Evolutionary conservation across 2,113 vertebrate species (phyloP), one percentile per base, ranked within the genome.

Genomic region (Ardeotis arabs): DNA sequence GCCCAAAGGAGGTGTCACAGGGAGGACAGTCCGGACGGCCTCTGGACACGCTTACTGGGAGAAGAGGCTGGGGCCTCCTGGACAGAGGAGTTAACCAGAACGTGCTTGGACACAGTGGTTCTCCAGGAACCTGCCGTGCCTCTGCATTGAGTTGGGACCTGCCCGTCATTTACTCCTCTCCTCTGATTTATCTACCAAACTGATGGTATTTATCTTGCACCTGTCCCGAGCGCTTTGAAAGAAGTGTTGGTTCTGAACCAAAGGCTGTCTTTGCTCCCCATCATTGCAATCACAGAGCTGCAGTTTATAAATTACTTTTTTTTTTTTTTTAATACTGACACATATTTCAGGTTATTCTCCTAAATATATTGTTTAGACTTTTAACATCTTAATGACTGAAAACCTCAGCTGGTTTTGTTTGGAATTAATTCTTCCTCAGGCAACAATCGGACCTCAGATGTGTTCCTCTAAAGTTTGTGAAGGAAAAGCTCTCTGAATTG

Each of bases 1-100:
- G 23, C 41, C 25, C 56, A 47, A 3, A 25, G 45, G 16, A 59
- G 9, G 20, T 24, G 19, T 27, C 4, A 1, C 3, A 0, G 33
- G 8, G 21, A 47, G 50, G 37, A 21, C 45, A 14, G 20, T n/a
- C 7, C 1, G 5, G n/a, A 4, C 0, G 10, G 44, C 23, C 18
- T 59, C 27, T 0, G 5, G 8, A 6, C 0, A 0, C 1, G 24
- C 9, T 24, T 18, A 31, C 0, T 10, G 5, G 69, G n/a, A n/a
- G 23, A 10, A 10, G 37, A n/a, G 60, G 4, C 18, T 62, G 76
- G 72, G 91, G 53, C 66, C n/a, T 7, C 28, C 33, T 4, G 2
- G 1, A 1, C 10, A 7, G 23, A 29, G 35, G 20, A 27, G 27
- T 31, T 44, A 11, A 21, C 24, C 6, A 1, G 11, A 12, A 10